These are phyloP conservation scores for Coendou prehensilis DNA, from an alignment of 2,797 vertebrate genomes.

Conservation along the genomic window DNA sequence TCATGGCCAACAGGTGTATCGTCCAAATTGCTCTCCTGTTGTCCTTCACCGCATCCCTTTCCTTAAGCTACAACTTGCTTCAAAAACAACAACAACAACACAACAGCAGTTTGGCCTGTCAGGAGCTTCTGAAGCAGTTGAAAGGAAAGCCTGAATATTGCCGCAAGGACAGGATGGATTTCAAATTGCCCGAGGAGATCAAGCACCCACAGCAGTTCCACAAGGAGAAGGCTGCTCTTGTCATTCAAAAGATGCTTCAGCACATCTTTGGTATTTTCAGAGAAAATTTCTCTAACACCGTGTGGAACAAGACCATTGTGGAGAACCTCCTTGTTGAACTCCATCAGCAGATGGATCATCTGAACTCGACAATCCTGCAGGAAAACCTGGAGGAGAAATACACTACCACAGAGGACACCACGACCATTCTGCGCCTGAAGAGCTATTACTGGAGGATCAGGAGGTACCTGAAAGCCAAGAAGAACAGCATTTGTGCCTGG, in stretches of 20 bases:
- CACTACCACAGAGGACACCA: fast-evolving
- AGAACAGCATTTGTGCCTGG: slow-evolving; percentile 87
- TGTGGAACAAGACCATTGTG: slow-evolving; percentile 81
- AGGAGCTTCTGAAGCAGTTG: slow-evolving; percentile 82
- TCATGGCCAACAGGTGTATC: slow-evolving; percentile 81
- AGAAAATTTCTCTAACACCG: slow-evolving; percentile 77
- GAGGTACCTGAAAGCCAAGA: slow-evolving; percentile 78
- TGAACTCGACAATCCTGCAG: slow-evolving; percentile 66
- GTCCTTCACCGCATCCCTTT: slow-evolving; percentile 62
- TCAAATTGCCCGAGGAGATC: slow-evolving; percentile 82
- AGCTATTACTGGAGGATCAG: slow-evolving; percentile 84
- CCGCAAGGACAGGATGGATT: slow-evolving; percentile 76
- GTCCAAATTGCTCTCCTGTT: slow-evolving; percentile 76
- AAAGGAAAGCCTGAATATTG: slow-evolving; percentile 62
- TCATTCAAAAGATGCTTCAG: slow-evolving; percentile 83
- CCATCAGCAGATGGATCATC: slow-evolving; percentile 70
- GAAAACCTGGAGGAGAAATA: background rate
- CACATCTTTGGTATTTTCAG: slow-evolving; percentile 83
- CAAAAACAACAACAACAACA: slow-evolving; percentile 69
- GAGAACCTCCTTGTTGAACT: slow-evolving; percentile 78
- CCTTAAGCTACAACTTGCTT: slow-evolving; percentile 73
- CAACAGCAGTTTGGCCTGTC: background rate
- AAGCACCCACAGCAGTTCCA: slow-evolving; percentile 20
- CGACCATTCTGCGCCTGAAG: slow-evolving; percentile 51
- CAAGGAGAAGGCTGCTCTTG: slow-evolving; percentile 64